Percentiles rank a stretch among this genome's conserved stretches.
Evolutionary conservation across 2,797 vertebrate species (phyloP).

Genomic region (Lophius americanus): DNA sequence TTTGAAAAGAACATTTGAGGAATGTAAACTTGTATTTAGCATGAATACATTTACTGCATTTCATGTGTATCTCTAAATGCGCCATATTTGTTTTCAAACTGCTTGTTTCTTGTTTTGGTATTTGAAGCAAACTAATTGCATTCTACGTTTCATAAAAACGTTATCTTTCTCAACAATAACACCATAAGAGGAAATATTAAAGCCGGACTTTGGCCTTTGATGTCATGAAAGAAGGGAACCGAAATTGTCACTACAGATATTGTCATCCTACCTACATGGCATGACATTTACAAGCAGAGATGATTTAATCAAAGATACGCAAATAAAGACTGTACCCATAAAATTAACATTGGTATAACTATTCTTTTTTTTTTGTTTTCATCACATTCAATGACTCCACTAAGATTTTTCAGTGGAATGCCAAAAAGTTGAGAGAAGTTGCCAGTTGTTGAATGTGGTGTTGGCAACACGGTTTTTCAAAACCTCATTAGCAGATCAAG

Average conservation of each 20-base stretch:
- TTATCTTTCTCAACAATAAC: neutral
- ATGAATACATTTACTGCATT: neutral
- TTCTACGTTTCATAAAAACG: neutral
- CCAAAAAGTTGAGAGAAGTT: no score
- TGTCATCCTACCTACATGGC: neutral
- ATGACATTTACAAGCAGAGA: conserved; percentile 39
- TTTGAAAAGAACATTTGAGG: no score
- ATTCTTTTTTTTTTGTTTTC: neutral
- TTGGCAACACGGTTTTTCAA: neutral
- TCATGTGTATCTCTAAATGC: neutral
- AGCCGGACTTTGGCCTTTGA: conserved; percentile 9
- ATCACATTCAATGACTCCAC: neutral
- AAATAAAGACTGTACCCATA: conserved; percentile 4
- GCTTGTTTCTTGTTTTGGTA: accelerated
- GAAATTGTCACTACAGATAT: conserved; percentile 6
- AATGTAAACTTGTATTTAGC: no score
- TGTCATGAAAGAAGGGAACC: conserved; percentile 19
- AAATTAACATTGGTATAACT: conserved; percentile 1
- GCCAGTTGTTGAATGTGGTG: neutral
- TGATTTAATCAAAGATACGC: conserved; percentile 14
- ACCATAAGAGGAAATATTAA: neutral
- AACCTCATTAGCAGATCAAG: conserved; percentile 1
- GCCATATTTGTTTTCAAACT: neutral
- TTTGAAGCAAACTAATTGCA: neutral
- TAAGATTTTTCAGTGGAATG: no score